Evolutionary conservation across 1,140 invertebrate species (phyloP).

Genomic region (Camponotus floridanus): DNA sequence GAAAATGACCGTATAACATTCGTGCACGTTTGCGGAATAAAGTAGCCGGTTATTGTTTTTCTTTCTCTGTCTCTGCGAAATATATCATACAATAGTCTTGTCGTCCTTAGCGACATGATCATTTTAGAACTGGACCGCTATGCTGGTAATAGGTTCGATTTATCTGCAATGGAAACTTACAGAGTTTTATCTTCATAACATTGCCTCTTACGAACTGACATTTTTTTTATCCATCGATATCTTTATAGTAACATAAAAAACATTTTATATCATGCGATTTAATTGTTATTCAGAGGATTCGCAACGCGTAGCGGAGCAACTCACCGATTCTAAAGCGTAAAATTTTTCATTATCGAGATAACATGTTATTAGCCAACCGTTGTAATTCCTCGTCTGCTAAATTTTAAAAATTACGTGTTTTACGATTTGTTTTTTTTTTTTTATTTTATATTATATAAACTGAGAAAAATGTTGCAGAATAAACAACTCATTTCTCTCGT

Average conservation of each 20-base stretch:
- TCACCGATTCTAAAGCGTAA: slow-evolving; percentile 59
- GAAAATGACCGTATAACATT: slow-evolving; percentile 50
- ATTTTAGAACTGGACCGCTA: slow-evolving; percentile 67
- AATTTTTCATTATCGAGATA: background rate
- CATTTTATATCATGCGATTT: slow-evolving; percentile 66
- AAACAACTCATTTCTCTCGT: background rate
- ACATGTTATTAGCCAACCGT: background rate
- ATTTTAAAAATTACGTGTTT: background rate
- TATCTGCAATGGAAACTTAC: slow-evolving; percentile 59
- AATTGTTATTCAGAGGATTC: slow-evolving; percentile 65
- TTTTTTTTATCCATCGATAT: slow-evolving; percentile 73
- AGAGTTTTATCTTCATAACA: slow-evolving; percentile 28
- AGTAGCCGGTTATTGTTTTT: slow-evolving; percentile 64
- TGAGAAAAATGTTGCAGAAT: background rate
- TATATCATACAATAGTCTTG: slow-evolving; percentile 58
- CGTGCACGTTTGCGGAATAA: slow-evolving; percentile 56
- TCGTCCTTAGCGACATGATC: slow-evolving; percentile 67
- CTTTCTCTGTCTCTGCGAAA: background rate
- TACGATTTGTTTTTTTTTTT: background rate
- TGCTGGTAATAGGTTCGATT: slow-evolving; percentile 61
- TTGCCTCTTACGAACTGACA: slow-evolving; percentile 29
- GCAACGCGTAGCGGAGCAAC: slow-evolving; percentile 68
- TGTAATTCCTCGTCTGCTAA: background rate
- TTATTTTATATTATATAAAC: background rate
- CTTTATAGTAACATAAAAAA: slow-evolving; percentile 69